A percentile compares a stretch with the other conserved stretches of the same genome.
phyloP scores from a whole-genome alignment of 2,888 invertebrate genomes.

The Eustalomyia histrio region DNA sequence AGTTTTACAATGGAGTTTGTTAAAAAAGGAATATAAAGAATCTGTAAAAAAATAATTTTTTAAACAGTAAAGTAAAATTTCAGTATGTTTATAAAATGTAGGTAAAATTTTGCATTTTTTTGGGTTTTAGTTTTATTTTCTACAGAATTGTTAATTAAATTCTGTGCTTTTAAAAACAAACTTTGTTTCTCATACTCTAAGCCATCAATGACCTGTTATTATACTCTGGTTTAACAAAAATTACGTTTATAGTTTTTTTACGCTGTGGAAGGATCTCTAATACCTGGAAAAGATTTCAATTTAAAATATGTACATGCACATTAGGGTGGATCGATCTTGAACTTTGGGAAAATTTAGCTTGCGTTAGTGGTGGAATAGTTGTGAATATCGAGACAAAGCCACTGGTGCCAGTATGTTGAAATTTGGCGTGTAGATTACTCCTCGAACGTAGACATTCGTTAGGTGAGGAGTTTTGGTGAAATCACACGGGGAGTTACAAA shows the following conservation, averaged over 20 bases:
- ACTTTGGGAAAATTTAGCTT: no score
- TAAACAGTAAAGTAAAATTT: constrained; percentile 34
- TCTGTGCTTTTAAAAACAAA: constrained; percentile 44
- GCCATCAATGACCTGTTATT: constrained; percentile 31
- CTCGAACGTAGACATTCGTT: no score
- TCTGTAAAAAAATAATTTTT: constrained; percentile 9
- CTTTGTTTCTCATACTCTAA: constrained; percentile 22
- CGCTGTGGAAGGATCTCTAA: constrained; percentile 35
- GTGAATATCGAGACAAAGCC: no score
- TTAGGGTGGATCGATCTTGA: neutral
- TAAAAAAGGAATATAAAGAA: constrained; percentile 9
- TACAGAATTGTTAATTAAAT: constrained; percentile 53
- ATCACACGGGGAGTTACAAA: no score
- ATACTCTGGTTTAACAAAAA: constrained; percentile 12
- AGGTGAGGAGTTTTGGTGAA: no score
- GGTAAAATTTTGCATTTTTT: neutral
- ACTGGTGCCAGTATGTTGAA: no score
- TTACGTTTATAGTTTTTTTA: constrained; percentile 41
- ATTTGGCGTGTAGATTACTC: no score
- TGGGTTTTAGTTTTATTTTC: constrained; percentile 15
- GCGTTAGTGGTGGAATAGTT: no score
- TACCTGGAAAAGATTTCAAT: constrained; percentile 51
- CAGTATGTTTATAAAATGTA: constrained; percentile 5
- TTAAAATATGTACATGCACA: constrained; percentile 41
- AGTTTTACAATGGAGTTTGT: constrained; percentile 31